These are phyloP conservation scores for Orestias chungarensis DNA, from an alignment of 2,797 vertebrate species.

Conservation along the genomic window DNA sequence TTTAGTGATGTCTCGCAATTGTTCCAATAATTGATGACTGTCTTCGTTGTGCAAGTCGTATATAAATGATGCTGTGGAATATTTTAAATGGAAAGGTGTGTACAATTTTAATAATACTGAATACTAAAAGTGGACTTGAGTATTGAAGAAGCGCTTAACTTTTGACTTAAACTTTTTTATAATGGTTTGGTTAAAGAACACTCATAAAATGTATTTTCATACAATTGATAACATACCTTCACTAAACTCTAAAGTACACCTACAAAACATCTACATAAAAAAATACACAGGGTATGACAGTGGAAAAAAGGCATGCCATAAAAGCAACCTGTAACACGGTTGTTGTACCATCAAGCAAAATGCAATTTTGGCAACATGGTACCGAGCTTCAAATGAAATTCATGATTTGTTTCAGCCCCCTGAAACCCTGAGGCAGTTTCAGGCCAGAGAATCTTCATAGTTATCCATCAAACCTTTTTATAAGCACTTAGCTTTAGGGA, in stretches of 20 bases:
- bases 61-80: background rate
- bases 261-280: background rate
- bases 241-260: background rate
- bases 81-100: background rate
- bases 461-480: background rate
- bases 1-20: background rate
- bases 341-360: conserved; percentile 5
- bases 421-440: background rate
- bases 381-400: conserved; percentile 2
- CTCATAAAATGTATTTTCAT: background rate
- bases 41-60: background rate
- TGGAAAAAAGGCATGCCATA: background rate
- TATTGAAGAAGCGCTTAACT: too few relatives aligned
- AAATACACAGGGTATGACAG: background rate
- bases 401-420: background rate
- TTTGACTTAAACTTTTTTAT: background rate
- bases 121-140: background rate
- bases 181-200: background rate
- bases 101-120: background rate
- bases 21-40: background rate
- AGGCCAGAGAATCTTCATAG: background rate
- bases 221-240: background rate
- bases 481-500: background rate
- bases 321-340: background rate
- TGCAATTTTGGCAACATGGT: background rate